These are phyloP conservation scores for Drosophila neonasuta DNA, from an alignment of 2,888 invertebrate genomes.

Conservation along the genomic window DNA sequence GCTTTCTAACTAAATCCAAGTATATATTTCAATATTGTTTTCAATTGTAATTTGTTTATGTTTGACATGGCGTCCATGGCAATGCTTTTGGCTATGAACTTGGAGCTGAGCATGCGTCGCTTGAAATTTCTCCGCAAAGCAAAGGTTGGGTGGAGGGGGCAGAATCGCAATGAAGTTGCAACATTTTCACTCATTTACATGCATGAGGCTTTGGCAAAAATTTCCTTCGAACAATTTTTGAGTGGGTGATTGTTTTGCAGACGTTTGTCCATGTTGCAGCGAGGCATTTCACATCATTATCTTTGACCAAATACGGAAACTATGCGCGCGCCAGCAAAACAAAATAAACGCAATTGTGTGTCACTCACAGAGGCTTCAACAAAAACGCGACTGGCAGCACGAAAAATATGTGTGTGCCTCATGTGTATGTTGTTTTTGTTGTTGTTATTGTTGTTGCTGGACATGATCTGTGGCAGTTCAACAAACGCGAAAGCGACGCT, in stretches of 20 bases:
- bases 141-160: background rate
- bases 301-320: slow-evolving; percentile 77
- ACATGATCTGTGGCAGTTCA: slow-evolving; percentile 69
- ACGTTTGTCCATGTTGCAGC: slow-evolving; percentile 34
- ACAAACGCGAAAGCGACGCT: slow-evolving; percentile 68
- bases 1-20: slow-evolving; percentile 6
- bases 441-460: slow-evolving; percentile 22
- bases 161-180: slow-evolving; percentile 67
- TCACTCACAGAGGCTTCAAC: slow-evolving; percentile 70
- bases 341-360: slow-evolving; percentile 74
- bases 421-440: slow-evolving; percentile 39
- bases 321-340: slow-evolving; percentile 62
- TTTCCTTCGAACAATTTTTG: slow-evolving; percentile 68
- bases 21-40: slow-evolving; percentile 6
- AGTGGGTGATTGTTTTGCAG: slow-evolving; percentile 72
- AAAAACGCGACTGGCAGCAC: slow-evolving; percentile 37
- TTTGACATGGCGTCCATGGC: slow-evolving; percentile 35
- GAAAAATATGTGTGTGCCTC: slow-evolving; percentile 60
- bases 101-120: slow-evolving; percentile 44
- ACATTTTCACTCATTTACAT: slow-evolving; percentile 77
- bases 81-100: slow-evolving; percentile 16
- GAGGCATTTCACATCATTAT: slow-evolving; percentile 77
- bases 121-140: slow-evolving; percentile 6
- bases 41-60: slow-evolving; percentile 15
- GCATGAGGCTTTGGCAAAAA: slow-evolving; percentile 44